Evolutionary conservation across 2,797 vertebrate genomes (phyloP).

Genomic region (Stomatorhinus walkeri): DNA sequence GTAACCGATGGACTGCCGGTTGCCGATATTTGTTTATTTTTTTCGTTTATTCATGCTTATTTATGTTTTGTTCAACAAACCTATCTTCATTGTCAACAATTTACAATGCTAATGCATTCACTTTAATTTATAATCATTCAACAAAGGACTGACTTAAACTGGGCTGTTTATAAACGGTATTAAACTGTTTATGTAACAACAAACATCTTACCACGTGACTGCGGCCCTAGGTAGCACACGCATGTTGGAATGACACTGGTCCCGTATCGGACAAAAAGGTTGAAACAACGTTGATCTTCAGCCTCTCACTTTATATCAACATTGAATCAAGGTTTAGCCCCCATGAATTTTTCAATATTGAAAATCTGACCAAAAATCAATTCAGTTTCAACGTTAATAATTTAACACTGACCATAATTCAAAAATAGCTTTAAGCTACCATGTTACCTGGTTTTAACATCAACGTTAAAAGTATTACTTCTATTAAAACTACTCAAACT

Average conservation of each 20-base stretch:
- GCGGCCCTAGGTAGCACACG: neutral
- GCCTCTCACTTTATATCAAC: neutral
- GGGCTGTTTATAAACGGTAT: neutral
- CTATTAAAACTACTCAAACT: neutral
- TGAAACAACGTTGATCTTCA: too few relatives aligned
- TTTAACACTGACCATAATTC: too few relatives aligned
- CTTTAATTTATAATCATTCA: neutral
- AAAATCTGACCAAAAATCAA: too few relatives aligned
- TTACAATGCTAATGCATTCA: neutral
- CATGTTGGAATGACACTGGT: too few relatives aligned
- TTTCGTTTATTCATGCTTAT: neutral
- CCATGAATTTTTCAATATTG: too few relatives aligned
- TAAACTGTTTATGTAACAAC: neutral
- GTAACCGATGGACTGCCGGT: neutral
- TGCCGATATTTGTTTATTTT: neutral
- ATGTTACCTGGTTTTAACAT: neutral
- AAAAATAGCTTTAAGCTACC: neutral
- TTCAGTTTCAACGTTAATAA: too few relatives aligned
- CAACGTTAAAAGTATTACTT: neutral
- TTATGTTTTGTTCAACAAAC: neutral
- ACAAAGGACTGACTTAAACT: neutral
- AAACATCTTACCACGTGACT: neutral
- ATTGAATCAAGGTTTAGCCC: neutral
- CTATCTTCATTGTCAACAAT: neutral
- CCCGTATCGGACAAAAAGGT: too few relatives aligned